Evolutionary conservation across 2,113 vertebrate species (phyloP).

Genomic region (Scatophagus argus): DNA sequence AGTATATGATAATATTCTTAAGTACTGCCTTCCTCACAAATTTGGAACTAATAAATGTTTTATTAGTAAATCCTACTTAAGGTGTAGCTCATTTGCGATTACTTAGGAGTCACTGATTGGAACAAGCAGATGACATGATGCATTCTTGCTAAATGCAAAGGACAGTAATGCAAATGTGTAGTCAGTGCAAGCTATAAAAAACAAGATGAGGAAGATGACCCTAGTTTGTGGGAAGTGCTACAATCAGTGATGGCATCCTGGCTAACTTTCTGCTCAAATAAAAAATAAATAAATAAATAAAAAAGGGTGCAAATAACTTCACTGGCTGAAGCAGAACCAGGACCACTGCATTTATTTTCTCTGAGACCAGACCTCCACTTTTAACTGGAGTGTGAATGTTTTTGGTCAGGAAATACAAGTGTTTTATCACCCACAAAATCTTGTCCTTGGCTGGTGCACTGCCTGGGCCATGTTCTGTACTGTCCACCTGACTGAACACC

Average conservation of each 20-base stretch:
- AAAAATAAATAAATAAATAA: too few species aligned
- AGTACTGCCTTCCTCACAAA: neutral
- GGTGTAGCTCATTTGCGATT: neutral
- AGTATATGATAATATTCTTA: neutral
- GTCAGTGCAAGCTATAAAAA: neutral
- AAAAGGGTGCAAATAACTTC: conserved; percentile 11
- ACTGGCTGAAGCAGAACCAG: conserved; percentile 3
- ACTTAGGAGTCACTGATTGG: too few species aligned
- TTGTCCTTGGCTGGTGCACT: neutral
- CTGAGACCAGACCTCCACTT: neutral
- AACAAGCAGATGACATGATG: neutral
- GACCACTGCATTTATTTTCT: neutral
- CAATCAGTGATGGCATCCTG: neutral
- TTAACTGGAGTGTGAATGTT: neutral
- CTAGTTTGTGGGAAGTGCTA: too few species aligned
- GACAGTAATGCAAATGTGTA: neutral
- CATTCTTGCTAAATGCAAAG: neutral
- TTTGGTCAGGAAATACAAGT: conserved; percentile 11
- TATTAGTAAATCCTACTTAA: neutral
- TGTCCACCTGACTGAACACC: conserved; percentile 20
- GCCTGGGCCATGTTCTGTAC: conserved; percentile 5
- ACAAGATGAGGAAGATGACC: too few species aligned
- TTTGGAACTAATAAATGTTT: neutral
- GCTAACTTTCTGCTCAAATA: conserved; percentile 2
- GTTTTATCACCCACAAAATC: conserved; percentile 10